These are phyloP conservation scores for Mesitornis unicolor DNA, from an alignment of 2,113 vertebrate genomes.

Conservation along the genomic window DNA sequence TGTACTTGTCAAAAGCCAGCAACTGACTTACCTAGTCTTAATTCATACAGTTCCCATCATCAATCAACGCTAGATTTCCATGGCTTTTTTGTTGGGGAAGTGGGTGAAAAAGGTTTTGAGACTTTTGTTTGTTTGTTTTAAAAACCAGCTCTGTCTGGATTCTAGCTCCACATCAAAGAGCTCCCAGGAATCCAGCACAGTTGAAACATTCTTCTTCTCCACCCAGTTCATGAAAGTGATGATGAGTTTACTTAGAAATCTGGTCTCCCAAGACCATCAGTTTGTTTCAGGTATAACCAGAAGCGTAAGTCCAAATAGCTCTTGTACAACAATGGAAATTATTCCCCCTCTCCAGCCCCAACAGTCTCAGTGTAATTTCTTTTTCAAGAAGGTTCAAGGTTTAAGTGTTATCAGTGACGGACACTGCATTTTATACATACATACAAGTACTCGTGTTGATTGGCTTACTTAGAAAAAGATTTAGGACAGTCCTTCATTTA, in stretches of 20 bases:
- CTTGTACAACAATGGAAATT: not conserved
- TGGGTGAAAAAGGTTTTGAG: not conserved
- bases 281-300: not conserved
- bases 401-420: not conserved
- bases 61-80: not conserved
- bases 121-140: not conserved
- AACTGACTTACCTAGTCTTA: not conserved
- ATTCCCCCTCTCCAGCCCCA: not conserved
- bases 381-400: not conserved
- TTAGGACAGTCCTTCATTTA: not conserved
- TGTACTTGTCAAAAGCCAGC: not conserved
- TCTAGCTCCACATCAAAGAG: not conserved
- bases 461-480: not conserved
- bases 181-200: not conserved
- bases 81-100: not conserved
- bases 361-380: not conserved
- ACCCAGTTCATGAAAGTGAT: not conserved
- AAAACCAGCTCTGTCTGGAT: not conserved
- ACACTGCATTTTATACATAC: not conserved
- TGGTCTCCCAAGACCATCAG: not conserved
- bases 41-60: not conserved
- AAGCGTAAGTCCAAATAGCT: not conserved
- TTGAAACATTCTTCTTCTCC: not conserved
- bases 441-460: not conserved
- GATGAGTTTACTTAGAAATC: not conserved